phyloP scores from a whole-genome alignment of 2,797 vertebrate genomes.

The Etheostoma nigrum region DNA sequence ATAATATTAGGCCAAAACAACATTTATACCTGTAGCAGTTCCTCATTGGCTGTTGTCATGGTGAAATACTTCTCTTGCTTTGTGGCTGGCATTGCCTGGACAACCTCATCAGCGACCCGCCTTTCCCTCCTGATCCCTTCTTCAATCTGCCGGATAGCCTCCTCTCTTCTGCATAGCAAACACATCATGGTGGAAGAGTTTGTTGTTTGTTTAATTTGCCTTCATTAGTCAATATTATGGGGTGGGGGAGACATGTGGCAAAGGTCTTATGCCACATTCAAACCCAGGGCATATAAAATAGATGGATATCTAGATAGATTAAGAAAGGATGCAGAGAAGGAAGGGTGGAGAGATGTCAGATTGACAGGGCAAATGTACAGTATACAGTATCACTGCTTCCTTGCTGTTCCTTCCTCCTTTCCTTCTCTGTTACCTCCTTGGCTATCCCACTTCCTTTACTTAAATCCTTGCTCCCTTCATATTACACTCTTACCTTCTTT shows the following conservation, averaged over 20 bases:
- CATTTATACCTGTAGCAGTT: slow-evolving; percentile 90
- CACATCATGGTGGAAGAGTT: neutral
- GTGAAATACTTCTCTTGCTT: slow-evolving; percentile 91
- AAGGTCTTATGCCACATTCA: neutral
- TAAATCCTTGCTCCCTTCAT: neutral
- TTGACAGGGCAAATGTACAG: neutral
- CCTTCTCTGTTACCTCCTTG: neutral
- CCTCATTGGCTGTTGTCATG: slow-evolving; percentile 91
- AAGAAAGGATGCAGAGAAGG: neutral
- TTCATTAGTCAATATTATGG: neutral
- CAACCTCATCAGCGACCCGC: slow-evolving; percentile 88
- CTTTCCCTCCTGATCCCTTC: slow-evolving; percentile 90
- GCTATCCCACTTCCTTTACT: no score
- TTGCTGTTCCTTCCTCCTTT: neutral
- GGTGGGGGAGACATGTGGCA: neutral
- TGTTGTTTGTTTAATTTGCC: neutral
- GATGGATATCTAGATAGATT: neutral
- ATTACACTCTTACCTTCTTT: neutral
- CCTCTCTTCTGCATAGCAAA: slow-evolving; percentile 89
- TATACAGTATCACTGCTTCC: neutral
- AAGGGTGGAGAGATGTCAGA: neutral
- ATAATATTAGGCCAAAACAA: neutral
- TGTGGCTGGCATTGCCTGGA: slow-evolving; percentile 91
- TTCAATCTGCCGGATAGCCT: slow-evolving; percentile 88
- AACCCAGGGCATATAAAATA: neutral